Evolutionary conservation across 1,140 invertebrate genomes (phyloP), one percentile per base, ranked within the genome.

Genomic region (Odontomachus brunneus): DNA sequence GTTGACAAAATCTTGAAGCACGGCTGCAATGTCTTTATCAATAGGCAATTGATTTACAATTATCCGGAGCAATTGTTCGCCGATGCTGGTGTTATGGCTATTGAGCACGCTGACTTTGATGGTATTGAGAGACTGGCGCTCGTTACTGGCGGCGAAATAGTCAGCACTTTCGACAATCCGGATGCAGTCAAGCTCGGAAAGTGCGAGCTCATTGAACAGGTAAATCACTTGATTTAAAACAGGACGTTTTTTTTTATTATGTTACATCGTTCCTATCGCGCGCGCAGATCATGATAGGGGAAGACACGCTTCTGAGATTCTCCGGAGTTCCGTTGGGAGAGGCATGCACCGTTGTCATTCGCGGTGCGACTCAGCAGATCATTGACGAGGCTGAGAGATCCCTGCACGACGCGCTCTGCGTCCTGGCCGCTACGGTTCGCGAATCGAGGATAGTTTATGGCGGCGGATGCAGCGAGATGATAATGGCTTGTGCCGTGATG

Each of bases 41-140:
- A 99, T 94, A 97, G 98, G 89, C 99, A 99, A 94, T 94, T 99
- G 63, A 99, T 99, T 92, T 99, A 99, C 95, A 99, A 99, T 94
- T 99, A 99, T 93, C 99, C 99, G 1, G 99, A 99, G 93, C 99
- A 99, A 94, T 94, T 99, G 72, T 99, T 99, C 94, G 98, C 99
- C 69, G 99, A 99, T 96, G 97, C 98, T 83, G 97, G 98, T 80
- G 96, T 99, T 0, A 99, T 99, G 99, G 99, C 99, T 0, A 99
- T 99, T 92, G 99, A 99, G 92, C 99, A 99, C 94, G 99, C 99
- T 12, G 99, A 99, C 93, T 99, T 99, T 94, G 99, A 99, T 95
- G 99, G 99, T 62, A 99, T 99, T 91, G 99, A 99, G 93, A 95
- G 99, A 85, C 94, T 99, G 22, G 98, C 99, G 53, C 95, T 99